A percentile compares a stretch with the other conserved stretches of the same genome.
Evolutionary conservation across 53 echinoderm and acorn worm genomes (phyloP).

Genomic region (Pentamera pediparva): DNA sequence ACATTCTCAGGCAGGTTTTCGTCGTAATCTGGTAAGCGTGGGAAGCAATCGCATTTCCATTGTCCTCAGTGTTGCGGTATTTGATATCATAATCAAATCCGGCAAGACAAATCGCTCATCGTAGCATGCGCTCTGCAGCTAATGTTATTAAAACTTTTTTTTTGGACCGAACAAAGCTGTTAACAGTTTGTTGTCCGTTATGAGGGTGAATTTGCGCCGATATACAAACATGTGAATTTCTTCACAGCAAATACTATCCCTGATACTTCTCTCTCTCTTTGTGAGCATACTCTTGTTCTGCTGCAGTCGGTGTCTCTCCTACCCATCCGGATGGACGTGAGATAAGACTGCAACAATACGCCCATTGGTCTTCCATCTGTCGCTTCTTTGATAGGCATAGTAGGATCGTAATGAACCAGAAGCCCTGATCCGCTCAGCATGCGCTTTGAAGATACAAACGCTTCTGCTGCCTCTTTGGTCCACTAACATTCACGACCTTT

Average conservation of each 20-base stretch:
- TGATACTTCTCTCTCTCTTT: constrained; percentile 32
- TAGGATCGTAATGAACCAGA: constrained; percentile 43
- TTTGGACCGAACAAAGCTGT: constrained; percentile 36
- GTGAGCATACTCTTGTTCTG: constrained; percentile 20
- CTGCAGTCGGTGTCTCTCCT: constrained; percentile 21
- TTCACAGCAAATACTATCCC: constrained; percentile 28
- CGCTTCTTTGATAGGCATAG: constrained; percentile 30
- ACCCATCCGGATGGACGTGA: constrained; percentile 26
- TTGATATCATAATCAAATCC: constrained; percentile 51
- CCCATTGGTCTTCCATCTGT: constrained; percentile 39
- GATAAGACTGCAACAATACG: constrained; percentile 35
- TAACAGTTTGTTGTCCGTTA: constrained; percentile 46
- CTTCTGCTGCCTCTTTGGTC: constrained; percentile 13
- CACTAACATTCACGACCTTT: constrained; percentile 35
- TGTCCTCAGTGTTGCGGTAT: constrained; percentile 37
- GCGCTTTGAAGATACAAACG: constrained; percentile 32
- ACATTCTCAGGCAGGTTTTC: background rate
- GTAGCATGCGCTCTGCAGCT: constrained; percentile 47
- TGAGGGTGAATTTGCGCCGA: constrained; percentile 16
- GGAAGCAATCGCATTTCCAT: constrained; percentile 50
- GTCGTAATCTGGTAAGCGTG: constrained; percentile 18
- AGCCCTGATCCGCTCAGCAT: constrained; percentile 37
- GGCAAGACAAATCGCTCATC: constrained; percentile 43
- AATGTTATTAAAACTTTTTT: constrained; percentile 29
- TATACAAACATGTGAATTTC: constrained; percentile 27